Percentiles rank a stretch among this genome's conserved stretches.
Evolutionary conservation across 2,888 invertebrate genomes (phyloP).

Genomic region (Acanthacorydalis orientalis): DNA sequence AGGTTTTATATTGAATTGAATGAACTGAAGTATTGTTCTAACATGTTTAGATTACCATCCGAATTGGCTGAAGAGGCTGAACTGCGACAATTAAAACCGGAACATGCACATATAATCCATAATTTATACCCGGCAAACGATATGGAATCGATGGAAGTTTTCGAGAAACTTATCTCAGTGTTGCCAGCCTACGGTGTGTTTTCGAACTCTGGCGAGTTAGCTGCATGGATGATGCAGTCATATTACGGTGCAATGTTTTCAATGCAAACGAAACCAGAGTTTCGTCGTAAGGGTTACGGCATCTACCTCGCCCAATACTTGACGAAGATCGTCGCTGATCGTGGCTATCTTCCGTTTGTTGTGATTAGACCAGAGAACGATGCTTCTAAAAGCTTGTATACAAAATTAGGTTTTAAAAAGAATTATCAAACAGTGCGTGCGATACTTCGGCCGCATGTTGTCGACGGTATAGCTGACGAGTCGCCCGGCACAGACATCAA

Average conservation of each 20-base stretch:
- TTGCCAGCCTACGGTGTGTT: constrained; percentile 72
- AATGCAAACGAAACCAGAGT: constrained; percentile 55
- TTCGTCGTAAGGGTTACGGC: constrained; percentile 38
- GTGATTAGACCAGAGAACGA: constrained; percentile 77
- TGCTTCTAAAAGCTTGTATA: constrained; percentile 68
- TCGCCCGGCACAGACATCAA: constrained; percentile 12
- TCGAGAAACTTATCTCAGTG: constrained; percentile 59
- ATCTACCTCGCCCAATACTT: constrained; percentile 53
- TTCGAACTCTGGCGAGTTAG: constrained; percentile 49
- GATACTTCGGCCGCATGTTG: constrained; percentile 44
- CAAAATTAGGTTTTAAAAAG: constrained; percentile 66
- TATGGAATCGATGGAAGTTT: constrained; percentile 71
- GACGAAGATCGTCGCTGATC: constrained; percentile 45
- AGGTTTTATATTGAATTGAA: no score
- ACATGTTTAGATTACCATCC: constrained; percentile 27
- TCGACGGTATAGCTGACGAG: constrained; percentile 19
- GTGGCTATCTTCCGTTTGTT: constrained; percentile 71
- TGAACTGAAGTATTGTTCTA: neutral
- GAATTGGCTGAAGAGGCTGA: constrained; percentile 43
- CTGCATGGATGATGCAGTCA: constrained; percentile 84
- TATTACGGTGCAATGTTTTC: constrained; percentile 87
- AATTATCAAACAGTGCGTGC: constrained; percentile 67
- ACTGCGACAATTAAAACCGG: constrained; percentile 56
- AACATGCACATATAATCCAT: constrained; percentile 68
- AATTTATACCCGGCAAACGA: constrained; percentile 78